Percentiles rank a stretch among this genome's conserved stretches.
Conservation (phyloP, 1,140 invertebrate genomes). For the Rhyzopertha dominica region DNA sequence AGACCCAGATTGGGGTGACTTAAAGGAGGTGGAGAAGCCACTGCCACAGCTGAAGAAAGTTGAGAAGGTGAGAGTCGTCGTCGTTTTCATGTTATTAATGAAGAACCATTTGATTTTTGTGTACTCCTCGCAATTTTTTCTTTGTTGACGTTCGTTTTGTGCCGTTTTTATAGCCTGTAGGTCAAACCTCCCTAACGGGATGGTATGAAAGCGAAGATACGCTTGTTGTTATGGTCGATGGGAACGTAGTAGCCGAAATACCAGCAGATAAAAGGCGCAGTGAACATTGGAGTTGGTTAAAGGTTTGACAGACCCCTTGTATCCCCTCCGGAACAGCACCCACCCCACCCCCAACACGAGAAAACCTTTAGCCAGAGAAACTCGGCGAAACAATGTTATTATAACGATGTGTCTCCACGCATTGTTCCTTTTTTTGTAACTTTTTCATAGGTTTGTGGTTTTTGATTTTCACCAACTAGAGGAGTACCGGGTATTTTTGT, state of each 20-base stretch:
- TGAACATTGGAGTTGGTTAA: conserved; percentile 61
- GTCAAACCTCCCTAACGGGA: conserved; percentile 36
- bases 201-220: conserved; percentile 46
- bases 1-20: conserved; percentile 85
- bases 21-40: conserved; percentile 88
- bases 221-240: conserved; percentile 53
- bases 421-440: conserved; percentile 24
- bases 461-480: conserved; percentile 25
- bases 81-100: conserved; percentile 10
- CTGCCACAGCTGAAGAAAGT: conserved; percentile 83
- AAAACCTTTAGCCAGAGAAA: conserved; percentile 17
- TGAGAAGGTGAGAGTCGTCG: conserved; percentile 70
- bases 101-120: conserved; percentile 12
- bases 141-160: background rate
- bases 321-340: conserved; percentile 7
- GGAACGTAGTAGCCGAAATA: conserved; percentile 55
- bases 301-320: conserved; percentile 53
- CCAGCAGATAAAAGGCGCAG: conserved; percentile 54
- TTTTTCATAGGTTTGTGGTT: too few species aligned
- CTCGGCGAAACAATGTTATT: conserved; percentile 16
- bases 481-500: conserved; percentile 25
- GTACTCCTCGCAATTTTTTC: conserved; percentile 12
- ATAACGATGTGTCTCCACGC: conserved; percentile 37
- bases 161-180: conserved; percentile 23
- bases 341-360: conserved; percentile 5